Base-by-base conservation (phyloP, 2,797 vertebrate species). In the Falco biarmicus region DNA sequence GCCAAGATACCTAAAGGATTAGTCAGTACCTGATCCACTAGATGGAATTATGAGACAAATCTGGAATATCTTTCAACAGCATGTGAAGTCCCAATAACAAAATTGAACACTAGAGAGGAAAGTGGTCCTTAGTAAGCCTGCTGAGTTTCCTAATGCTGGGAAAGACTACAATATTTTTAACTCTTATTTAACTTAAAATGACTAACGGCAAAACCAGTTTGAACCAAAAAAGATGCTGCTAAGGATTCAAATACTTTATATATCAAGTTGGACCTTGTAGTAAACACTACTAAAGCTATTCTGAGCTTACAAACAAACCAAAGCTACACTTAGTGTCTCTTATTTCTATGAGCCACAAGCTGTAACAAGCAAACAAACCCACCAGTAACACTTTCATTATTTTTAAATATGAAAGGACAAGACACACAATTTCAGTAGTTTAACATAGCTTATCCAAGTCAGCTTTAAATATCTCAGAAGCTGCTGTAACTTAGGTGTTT, bases 391-490 rank as follows among this genome's bases (percentile, higher is more conserved):
- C 15, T 66, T 89, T 18, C n/a, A 39, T 75, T 78, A 19, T 25
- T 69, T 69, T 84, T 7, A 69, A 63, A 64, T 20, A 63, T 28
- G 66, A 59, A 74, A 48, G 74, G 68, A 50, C 26, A 53, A 26
- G 37, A 78, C 32, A 81, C 17, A 59, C 24, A 61, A 17, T 77
- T 69, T 77, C 2, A 2, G 18, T 57, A n/a, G 50, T 39, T 87
- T 81, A 81, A 28, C 34, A 19, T 14, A 43, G n/a, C 28, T 90
- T 66, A 43, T 47, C 28, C 68, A 75, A 94, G 60, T 60, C 45
- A 84, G 56, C 56, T 89, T 89, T 82, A 87, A 93, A 53, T 84
- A 70, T 76, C 89, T 90, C 31, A 57, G 48, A 70, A 93, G 71
- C 37, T 74, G 70, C 66, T 39, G 25, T 61, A 77, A 26, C 63